Conservation (phyloP, 2,797 vertebrate species). For the Heteromormyrus szaboi region DNA sequence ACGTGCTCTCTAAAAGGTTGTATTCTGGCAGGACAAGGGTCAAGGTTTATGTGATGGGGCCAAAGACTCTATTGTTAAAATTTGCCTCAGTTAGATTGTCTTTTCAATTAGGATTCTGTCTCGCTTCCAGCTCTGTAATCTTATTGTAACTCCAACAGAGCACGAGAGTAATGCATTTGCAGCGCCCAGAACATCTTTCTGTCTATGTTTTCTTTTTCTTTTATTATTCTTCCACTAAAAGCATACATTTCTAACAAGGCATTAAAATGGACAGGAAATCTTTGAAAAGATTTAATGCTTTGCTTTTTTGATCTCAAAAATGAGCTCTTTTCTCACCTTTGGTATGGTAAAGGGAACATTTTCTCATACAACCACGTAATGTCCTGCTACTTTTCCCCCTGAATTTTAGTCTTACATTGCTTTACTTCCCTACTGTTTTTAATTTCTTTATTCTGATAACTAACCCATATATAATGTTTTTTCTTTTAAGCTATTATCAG, state of each 20-base stretch:
- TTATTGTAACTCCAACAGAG: slow-evolving; percentile 45
- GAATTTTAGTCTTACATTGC: not conserved
- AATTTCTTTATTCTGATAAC: not conserved
- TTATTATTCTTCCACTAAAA: slow-evolving; percentile 3
- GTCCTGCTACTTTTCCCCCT: not conserved
- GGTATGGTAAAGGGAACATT: not conserved
- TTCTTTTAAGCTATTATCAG: not conserved
- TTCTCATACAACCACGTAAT: not conserved
- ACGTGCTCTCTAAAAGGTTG: slow-evolving; percentile 42
- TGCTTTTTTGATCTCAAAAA: not conserved
- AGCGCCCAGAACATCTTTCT: slow-evolving; percentile 35
- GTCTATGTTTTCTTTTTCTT: slow-evolving; percentile 22
- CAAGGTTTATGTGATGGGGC: slow-evolving; percentile 65
- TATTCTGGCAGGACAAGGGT: slow-evolving; percentile 70
- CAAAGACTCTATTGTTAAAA: slow-evolving; percentile 64
- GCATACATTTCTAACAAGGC: not conserved
- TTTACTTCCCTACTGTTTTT: not conserved
- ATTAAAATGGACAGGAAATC: not conserved
- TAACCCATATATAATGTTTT: too few species aligned
- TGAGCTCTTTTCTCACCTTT: not conserved
- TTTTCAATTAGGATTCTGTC: slow-evolving; percentile 60
- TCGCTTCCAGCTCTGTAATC: slow-evolving; percentile 42
- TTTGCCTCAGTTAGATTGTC: slow-evolving; percentile 45
- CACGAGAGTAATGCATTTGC: slow-evolving; percentile 47
- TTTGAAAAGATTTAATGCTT: not conserved